phyloP scores from a whole-genome alignment of 1,140 invertebrate species.

The Thrips palmi region DNA sequence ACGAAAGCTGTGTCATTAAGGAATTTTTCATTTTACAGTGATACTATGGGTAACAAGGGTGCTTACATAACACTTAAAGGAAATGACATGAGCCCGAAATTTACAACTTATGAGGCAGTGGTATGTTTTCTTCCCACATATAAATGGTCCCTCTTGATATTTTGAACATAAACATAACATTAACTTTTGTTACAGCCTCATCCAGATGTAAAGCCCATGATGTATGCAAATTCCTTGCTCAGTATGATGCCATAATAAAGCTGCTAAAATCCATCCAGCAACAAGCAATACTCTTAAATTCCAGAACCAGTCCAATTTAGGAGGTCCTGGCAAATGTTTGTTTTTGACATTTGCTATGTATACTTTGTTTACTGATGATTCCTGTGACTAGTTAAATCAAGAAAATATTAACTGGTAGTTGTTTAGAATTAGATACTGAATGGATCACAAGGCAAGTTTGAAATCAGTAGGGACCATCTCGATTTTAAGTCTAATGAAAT shows the following conservation, averaged over 20 bases:
- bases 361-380: too few species aligned
- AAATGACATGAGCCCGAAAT: constrained; percentile 76
- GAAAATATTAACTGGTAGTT: too few species aligned
- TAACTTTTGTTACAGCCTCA: constrained; percentile 58
- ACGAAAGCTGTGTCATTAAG: background rate
- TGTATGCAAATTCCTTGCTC: constrained; percentile 65
- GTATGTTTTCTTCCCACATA: constrained; percentile 35
- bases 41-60: constrained; percentile 96
- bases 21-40: constrained; percentile 43
- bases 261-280: too few species aligned
- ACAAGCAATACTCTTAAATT: too few species aligned
- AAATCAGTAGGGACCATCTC: too few species aligned
- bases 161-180: background rate
- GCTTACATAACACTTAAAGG: constrained; percentile 92
- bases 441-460: too few species aligned
- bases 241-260: constrained; percentile 36
- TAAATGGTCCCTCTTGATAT: constrained; percentile 5
- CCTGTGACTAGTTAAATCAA: too few species aligned
- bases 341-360: too few species aligned
- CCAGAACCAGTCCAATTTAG: too few species aligned
- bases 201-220: constrained; percentile 94
- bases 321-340: too few species aligned
- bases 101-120: constrained; percentile 83
- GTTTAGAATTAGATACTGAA: too few species aligned
- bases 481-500: too few species aligned